phyloP scores from a whole-genome alignment of 2,797 vertebrate species.

The Acipenser transmontanus region DNA sequence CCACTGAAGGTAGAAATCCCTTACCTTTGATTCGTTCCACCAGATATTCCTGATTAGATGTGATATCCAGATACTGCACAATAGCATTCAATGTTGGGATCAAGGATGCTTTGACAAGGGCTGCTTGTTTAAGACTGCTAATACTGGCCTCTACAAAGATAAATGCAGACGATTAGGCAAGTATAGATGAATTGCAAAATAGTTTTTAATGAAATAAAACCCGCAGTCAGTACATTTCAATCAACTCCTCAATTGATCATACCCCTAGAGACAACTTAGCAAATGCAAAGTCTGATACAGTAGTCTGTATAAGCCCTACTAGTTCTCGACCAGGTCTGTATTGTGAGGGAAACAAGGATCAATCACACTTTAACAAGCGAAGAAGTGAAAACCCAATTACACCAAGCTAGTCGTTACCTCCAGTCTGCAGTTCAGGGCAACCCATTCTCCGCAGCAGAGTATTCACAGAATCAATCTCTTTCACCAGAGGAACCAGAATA shows the following conservation, averaged over 20 bases:
- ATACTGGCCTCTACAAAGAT: slow-evolving; percentile 80
- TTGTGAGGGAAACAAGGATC: no score
- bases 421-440: slow-evolving; percentile 88
- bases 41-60: slow-evolving; percentile 89
- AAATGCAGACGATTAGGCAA: no score
- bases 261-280: no score
- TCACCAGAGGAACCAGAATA: slow-evolving; percentile 83
- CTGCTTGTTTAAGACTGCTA: slow-evolving; percentile 89
- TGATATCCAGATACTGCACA: slow-evolving; percentile 87
- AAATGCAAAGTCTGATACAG: no score
- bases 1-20: not conserved
- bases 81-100: slow-evolving; percentile 84
- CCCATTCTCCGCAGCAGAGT: slow-evolving; percentile 87
- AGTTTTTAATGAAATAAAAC: not conserved
- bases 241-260: no score
- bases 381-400: no score
- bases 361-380: no score
- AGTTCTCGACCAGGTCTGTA: no score
- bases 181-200: not conserved
- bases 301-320: no score
- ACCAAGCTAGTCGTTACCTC: slow-evolving; percentile 60
- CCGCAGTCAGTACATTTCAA: no score
- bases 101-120: slow-evolving; percentile 80
- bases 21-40: slow-evolving; percentile 86
- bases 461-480: slow-evolving; percentile 86